Base-by-base conservation (phyloP, 2,888 invertebrate genomes). In the Conus canariensis region DNA sequence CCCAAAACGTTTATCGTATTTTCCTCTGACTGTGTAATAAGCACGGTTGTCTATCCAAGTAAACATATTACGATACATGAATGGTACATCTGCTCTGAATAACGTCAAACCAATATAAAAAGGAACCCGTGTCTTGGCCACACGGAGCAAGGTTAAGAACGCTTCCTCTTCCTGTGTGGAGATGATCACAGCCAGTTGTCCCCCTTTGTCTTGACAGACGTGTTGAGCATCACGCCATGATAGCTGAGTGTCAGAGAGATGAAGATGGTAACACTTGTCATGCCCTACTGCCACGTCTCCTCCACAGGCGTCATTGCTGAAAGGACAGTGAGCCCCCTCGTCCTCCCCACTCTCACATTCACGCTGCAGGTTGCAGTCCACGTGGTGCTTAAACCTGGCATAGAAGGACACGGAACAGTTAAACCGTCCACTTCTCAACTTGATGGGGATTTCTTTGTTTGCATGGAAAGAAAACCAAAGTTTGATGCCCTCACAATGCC, bases 341-440 rank as follows among this genome's bases (percentile, higher is more conserved):
- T 86, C 86, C 86, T 16, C 86, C 67, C 6, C 64, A 64, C 86
- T 67, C 67, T 86, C 64, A 19, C 86, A 86, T n/a, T 86, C 86
- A 2, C 19, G 64, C 16, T 30, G 25, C 86, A 86, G 60, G 64
- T 86, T 67, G 14, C 86, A 86, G 7, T 86, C 60, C 67, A 86
- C 6, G 86, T 86, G 86, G 22, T 67, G 67, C 19, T 19, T 64
- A n/a, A 67, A 86, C 7, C 86, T 67, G 86, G 64, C 9, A 19
- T 67, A 86, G 19, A 30, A 8, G 25, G 85, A 6, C 64, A 45
- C 86, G 9, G 86, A 86, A 30, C 86, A 86, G 45, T 86, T 60
- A 2, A 64, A 67, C 6, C 9, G 19, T 30, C 45, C 67, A n/a
- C 64, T 86, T 19, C 30, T 16, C 16, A 67, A n/a, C 64, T 9